Evolutionary conservation across 2,797 vertebrate species (phyloP), one percentile per base, ranked within the genome.

Genomic region (Botia almorhae): DNA sequence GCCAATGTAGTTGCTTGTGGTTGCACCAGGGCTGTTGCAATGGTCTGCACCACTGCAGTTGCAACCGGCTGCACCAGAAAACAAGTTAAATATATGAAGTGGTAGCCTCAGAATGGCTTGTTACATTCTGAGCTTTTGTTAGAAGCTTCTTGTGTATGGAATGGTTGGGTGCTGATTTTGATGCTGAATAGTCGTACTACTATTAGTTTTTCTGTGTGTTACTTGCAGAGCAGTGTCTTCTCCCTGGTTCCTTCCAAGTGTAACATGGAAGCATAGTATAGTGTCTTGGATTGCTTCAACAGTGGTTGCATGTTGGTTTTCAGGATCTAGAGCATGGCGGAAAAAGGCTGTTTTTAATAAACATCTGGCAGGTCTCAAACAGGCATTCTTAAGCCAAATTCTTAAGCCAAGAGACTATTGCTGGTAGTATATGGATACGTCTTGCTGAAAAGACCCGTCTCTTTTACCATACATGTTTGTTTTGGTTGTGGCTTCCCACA

Each of bases 311-410:
- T 56, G 29, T 76, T 11, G 70, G 39, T 65, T 33, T 82, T 64
- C 50, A 58, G 56, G 13, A 56, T 56, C 36, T 19, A 11, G 3
- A 71, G 36, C 2, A 6, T 58, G 23, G 67, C 23, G 71, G 63
- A 43, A 70, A 55, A 39, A 21, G 61, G 21, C 39, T 19, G 33
- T 64, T 55, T 55, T 17, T 55, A 55, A 55, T 55, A 55, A 55
- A 55, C 17, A n/a, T 55, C 17, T 55, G 51, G 13, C 7, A 17
- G 3, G 29, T 50, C 10, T 67, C 1, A 14, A 55, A 39, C 7
- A 73, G 76, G 33, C 65, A n/a, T 58, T 68, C 16, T 74, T 1
- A 48, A 58, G 64, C 53, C 39, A 56, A 65, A 14, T 74, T 74
- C 26, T 36, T 8, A 16, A n/a, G n/a, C n/a, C n/a, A n/a, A n/a